Conservation (phyloP, 2,888 invertebrate genomes). For the Pachliopta kotzebuea region DNA sequence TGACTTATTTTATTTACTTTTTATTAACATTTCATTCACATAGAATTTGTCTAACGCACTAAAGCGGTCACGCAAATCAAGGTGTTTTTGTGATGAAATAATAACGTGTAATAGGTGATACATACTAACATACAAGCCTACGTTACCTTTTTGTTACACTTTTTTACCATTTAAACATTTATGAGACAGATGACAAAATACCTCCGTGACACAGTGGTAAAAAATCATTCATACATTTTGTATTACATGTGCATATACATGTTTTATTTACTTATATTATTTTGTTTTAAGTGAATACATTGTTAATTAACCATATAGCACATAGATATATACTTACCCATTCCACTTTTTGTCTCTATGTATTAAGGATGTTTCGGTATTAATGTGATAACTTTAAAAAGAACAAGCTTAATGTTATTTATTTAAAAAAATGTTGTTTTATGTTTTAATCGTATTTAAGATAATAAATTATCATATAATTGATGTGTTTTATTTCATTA, state of each 20-base stretch:
- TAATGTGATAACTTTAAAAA: slow-evolving; percentile 67
- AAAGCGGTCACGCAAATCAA: not conserved
- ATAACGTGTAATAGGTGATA: not conserved
- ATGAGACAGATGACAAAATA: no score
- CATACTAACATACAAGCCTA: not conserved
- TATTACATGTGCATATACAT: not conserved
- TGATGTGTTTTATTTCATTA: slow-evolving; percentile 32
- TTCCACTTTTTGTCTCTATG: slow-evolving; percentile 65
- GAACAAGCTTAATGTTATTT: slow-evolving; percentile 77
- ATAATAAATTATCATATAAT: slow-evolving; percentile 56
- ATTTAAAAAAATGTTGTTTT: slow-evolving; percentile 73
- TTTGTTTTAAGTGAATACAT: not conserved
- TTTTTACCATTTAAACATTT: no score
- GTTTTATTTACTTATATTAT: not conserved
- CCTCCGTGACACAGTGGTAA: no score
- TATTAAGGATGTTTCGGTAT: slow-evolving; percentile 63
- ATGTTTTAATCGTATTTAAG: slow-evolving; percentile 77
- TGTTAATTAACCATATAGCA: slow-evolving; percentile 13
- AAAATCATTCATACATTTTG: not conserved
- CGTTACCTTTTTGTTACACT: not conserved
- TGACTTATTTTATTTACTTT: not conserved
- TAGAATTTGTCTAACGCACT: not conserved
- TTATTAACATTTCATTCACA: not conserved
- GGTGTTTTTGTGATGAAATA: not conserved
- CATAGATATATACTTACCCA: slow-evolving; percentile 47